phyloP scores from a whole-genome alignment of 2,888 invertebrate genomes.

The Mactromeris polynyma region DNA sequence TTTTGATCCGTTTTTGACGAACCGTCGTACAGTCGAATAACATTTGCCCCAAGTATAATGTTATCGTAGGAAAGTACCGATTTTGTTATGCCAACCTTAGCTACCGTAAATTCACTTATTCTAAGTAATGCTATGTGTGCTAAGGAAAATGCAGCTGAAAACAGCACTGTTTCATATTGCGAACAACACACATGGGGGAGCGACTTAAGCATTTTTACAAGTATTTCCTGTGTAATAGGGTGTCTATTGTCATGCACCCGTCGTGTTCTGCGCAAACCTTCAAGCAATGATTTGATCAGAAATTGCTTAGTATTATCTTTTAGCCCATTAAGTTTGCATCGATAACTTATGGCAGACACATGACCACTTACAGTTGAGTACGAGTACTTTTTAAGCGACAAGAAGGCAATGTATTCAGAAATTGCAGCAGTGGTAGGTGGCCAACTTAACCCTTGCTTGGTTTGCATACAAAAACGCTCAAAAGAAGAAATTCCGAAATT shows the following conservation, averaged over 20 bases:
- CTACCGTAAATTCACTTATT: neutral
- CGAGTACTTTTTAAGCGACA: neutral
- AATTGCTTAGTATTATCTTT: constrained; percentile 12
- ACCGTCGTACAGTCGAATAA: neutral
- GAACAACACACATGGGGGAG: neutral
- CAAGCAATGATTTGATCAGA: constrained; percentile 34
- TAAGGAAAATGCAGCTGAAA: constrained; percentile 3
- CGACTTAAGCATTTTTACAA: constrained; percentile 1
- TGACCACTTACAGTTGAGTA: neutral
- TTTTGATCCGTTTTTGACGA: neutral
- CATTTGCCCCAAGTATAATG: neutral
- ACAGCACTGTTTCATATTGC: neutral
- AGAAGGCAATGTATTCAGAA: neutral
- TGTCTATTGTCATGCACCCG: too few species aligned
- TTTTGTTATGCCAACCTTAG: neutral
- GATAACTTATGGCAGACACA: constrained; percentile 5
- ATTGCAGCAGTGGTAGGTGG: neutral
- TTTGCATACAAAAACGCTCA: neutral
- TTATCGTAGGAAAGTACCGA: neutral
- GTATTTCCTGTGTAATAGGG: too few species aligned
- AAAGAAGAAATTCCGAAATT: neutral
- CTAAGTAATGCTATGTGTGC: constrained; percentile 1
- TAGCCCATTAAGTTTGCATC: neutral
- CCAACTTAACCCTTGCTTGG: neutral
- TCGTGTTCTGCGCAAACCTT: too few species aligned